Base-by-base conservation (phyloP, 2,797 vertebrate genomes). In the Onychomys torridus region DNA sequence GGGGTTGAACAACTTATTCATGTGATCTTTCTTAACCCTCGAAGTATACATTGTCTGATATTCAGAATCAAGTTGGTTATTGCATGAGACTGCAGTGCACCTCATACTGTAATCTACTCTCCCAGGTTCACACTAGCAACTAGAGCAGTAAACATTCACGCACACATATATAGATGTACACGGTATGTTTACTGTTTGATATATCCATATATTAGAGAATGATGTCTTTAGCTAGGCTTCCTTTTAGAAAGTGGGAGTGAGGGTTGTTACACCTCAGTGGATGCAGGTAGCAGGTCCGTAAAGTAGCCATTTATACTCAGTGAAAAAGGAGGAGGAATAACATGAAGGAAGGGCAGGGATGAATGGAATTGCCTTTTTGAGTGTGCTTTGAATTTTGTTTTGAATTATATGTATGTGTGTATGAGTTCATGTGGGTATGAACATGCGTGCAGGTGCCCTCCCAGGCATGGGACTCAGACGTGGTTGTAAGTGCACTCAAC, bases 331-430 rank as follows among this genome's bases (percentile, higher is more conserved):
- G n/a, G 25, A 14, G 78, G 52, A 8, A 73, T 75, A 79, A 83
- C 94, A 89, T 89, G 40, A 90, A 96, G 93, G 67, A 84, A 78
- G 7, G 52, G 6, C 49, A 65, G 10, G 86, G 43, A 63, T 78
- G 76, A 91, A 67, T 43, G 84, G 37, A 85, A 88, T 94, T 65
- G 9, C 57, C 83, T 93, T 69, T 86, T 59, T 27, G 23, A 78
- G 73, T 76, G 19, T 29, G 73, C 16, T 46, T 76, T 29, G 23
- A 75, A 13, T 46, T 29, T 76, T 46, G 29, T 27, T 27, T 76
- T 76, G 29, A 46, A 29, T 29, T 46, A 0, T 8, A 16, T 29
- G 6, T 52, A 29, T 52, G 76, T 25, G 21, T 25, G 69, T 37
- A n/a, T 40, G 17, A 5, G 49, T 12, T 29, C 52, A 23, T 3